These are phyloP conservation scores for Parazoanthus darwini DNA, from an alignment of 92 coral and sea anemone genomes.

Conservation along the genomic window DNA sequence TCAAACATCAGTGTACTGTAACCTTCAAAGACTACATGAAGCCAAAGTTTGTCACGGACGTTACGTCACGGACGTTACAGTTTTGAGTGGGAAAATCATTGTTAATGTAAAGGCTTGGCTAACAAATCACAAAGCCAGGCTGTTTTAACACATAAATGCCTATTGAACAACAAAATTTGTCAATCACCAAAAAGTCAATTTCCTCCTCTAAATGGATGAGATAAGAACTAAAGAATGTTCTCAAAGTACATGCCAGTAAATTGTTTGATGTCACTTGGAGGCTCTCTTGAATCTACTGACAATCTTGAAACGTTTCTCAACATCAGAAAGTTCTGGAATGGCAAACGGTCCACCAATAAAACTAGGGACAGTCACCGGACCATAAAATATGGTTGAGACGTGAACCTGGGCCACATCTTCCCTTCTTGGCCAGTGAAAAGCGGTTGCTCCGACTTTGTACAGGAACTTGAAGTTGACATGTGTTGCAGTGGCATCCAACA, in stretches of 20 bases:
- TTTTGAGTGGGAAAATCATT: neutral
- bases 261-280: neutral
- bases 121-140: too few species aligned
- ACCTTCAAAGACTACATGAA: neutral
- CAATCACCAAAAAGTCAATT: neutral
- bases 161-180: too few species aligned
- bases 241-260: too few species aligned
- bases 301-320: conserved; percentile 23
- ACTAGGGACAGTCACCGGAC: conserved; percentile 41
- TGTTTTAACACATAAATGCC: too few species aligned
- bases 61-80: conserved; percentile 33
- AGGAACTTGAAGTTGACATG: conserved; percentile 40
- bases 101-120: too few species aligned
- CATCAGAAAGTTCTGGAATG: conserved; percentile 39
- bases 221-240: neutral
- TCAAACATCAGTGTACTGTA: neutral
- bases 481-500: conserved; percentile 35
- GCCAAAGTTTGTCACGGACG: conserved; percentile 16
- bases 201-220: neutral
- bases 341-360: conserved; percentile 42
- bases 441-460: too few species aligned
- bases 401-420: conserved; percentile 42
- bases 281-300: conserved; percentile 12
- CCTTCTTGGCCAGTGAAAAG: neutral
- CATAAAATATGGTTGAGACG: conserved; percentile 28